Base-by-base conservation (phyloP, 2,797 vertebrate species). In the Tauraco hartlaubi region DNA sequence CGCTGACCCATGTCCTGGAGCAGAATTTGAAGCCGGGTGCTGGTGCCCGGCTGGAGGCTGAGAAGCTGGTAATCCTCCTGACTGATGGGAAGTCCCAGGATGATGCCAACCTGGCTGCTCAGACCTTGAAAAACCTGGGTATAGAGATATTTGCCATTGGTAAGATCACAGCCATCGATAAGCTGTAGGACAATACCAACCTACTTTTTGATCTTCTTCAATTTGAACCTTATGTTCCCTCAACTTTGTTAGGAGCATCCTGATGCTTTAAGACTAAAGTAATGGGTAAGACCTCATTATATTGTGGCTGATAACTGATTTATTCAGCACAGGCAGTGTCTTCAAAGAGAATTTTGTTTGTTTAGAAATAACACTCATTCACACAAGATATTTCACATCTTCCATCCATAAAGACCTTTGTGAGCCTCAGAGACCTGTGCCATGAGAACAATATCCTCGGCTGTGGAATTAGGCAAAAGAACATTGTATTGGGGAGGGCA, bases 11-110 rank as follows among this genome's bases (percentile, higher is more conserved):
- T 0, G 98, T 99, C 79, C 97, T 99, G 96, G 98, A 99, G 91
- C 98, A 99, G 96, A 99, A 99, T 85, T 98, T 99, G 96, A 98
- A 96, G 89, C 90, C 97, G 0, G 97, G 98, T 6, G 98, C 98
- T 0, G 99, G 99, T 1, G 98, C 98, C 1, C 98, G 99, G 43
- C 35, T 94, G 4, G 98, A 98, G 39, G 97, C 97, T 0, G 98
- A 98, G 10, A 98, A 98, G 66, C 91, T 99, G 81, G 91, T 99
- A 64, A 90, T 99, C 37, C 97, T 99, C 21, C 90, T 99, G 97
- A 99, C 99, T 0, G 99, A 99, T 14, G 99, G 99, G 52, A 99
- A 99, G 95, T 99, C 99, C 86, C 99, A 99, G 96, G 99, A 99
- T 19, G 98, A 99, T 6, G 99, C 99, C 75, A 97, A 96, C 8